These are phyloP conservation scores for Morelia viridis DNA, from an alignment of 2,797 vertebrate species.

Conservation along the genomic window DNA sequence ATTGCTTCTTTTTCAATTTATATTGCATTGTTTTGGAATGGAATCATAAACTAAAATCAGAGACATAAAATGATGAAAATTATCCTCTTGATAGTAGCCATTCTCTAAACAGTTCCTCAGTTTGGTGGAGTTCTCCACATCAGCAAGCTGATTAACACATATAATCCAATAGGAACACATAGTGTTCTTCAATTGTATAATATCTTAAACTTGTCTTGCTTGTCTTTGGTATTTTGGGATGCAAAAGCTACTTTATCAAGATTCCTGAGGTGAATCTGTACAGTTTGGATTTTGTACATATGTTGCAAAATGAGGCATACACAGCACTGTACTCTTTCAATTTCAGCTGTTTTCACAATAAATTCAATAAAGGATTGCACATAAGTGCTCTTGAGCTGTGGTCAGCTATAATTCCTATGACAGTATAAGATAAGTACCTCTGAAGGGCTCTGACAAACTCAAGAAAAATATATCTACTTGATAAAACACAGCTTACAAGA, in stretches of 20 bases:
- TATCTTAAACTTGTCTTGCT: not conserved
- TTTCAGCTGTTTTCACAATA: not conserved
- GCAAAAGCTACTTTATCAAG: not conserved
- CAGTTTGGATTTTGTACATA: not conserved
- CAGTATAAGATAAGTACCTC: not conserved
- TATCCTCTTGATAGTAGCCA: not conserved
- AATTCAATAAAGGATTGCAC: not conserved
- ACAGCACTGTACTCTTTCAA: not conserved
- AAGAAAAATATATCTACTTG: not conserved
- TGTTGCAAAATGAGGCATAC: not conserved
- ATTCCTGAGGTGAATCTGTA: not conserved
- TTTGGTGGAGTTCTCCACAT: not conserved
- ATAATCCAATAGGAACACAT: not conserved
- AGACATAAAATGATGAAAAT: no score
- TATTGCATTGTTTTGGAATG: no score
- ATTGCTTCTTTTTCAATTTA: no score
- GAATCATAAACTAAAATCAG: no score
- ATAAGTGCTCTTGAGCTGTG: not conserved
- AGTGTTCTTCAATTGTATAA: not conserved
- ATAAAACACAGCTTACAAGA: not conserved
- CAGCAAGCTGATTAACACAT: not conserved
- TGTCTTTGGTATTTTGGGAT: not conserved
- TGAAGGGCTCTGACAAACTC: not conserved
- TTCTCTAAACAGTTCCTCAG: not conserved
- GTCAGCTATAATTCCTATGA: not conserved